phyloP scores from a whole-genome alignment of 2,797 vertebrate species.

The Chloroceryle amazona region DNA sequence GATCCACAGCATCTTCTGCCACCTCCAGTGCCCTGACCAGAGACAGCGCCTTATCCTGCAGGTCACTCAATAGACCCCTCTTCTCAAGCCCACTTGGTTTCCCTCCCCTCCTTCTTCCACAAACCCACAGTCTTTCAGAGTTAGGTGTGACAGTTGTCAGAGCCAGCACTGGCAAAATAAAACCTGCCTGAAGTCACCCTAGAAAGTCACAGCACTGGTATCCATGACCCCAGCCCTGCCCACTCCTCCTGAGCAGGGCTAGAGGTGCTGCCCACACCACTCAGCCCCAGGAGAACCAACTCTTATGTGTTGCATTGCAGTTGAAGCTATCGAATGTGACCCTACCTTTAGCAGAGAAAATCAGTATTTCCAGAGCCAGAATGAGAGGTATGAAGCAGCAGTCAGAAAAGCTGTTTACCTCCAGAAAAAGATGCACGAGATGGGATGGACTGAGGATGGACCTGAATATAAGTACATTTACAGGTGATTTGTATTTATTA shows the following conservation, averaged over 20 bases:
- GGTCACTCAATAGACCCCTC: background rate
- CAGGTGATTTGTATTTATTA: constrained; percentile 62
- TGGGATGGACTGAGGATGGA: constrained; percentile 74
- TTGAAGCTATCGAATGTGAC: constrained; percentile 59
- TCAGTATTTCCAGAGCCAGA: constrained; percentile 78
- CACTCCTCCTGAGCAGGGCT: rapidly evolving
- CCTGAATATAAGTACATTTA: constrained; percentile 53
- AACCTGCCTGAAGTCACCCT: background rate
- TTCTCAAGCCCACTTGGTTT: background rate
- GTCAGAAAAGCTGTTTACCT: constrained; percentile 65
- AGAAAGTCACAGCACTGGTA: background rate
- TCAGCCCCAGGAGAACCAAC: background rate
- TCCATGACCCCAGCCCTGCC: background rate
- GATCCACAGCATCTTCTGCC: background rate
- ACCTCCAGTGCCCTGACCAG: background rate
- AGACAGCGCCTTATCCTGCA: background rate
- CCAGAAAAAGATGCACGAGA: constrained; percentile 46
- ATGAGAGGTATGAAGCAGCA: constrained; percentile 76
- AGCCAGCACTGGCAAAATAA: background rate
- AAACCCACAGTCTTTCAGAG: background rate
- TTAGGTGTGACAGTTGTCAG: background rate
- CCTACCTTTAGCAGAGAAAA: constrained; percentile 72
- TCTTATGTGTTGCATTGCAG: constrained; percentile 60
- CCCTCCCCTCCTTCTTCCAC: background rate
- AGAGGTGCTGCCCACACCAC: rapidly evolving